Evolutionary conservation across 2,113 vertebrate species (phyloP).

Genomic region (Columbina picui): DNA sequence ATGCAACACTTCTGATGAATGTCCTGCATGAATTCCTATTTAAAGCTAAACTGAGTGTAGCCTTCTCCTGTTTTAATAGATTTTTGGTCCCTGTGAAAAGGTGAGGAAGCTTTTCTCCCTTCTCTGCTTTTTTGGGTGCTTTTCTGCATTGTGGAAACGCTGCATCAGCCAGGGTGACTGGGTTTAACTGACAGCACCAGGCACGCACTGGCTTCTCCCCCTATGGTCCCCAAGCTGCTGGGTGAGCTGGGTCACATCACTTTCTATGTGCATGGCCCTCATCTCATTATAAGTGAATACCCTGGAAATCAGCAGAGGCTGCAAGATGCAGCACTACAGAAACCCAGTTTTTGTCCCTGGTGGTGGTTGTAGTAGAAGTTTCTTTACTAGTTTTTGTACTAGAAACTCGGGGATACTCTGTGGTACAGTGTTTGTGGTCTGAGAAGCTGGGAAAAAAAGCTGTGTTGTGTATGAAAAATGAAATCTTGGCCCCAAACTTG

Average conservation of each 20-base stretch:
- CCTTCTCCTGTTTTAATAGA: neutral
- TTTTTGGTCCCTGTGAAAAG: neutral
- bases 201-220: fast-evolving
- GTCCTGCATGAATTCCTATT: neutral
- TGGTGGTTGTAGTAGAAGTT: neutral
- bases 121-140: neutral
- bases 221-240: fast-evolving
- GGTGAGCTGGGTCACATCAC: neutral
- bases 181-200: neutral
- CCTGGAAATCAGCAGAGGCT: neutral
- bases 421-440: neutral
- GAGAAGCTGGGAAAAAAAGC: neutral
- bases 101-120: neutral
- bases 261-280: neutral
- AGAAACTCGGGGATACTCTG: neutral
- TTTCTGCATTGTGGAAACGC: neutral
- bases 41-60: neutral
- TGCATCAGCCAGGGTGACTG: neutral
- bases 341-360: neutral
- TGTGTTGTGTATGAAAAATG: fast-evolving
- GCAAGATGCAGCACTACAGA: neutral
- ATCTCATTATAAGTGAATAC: no score
- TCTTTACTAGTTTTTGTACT: neutral
- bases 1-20: neutral
- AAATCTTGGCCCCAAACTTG: fast-evolving